Percentiles rank a stretch among this genome's conserved stretches.
Conservation (phyloP, 2,797 vertebrate genomes). For the Channa striata region DNA sequence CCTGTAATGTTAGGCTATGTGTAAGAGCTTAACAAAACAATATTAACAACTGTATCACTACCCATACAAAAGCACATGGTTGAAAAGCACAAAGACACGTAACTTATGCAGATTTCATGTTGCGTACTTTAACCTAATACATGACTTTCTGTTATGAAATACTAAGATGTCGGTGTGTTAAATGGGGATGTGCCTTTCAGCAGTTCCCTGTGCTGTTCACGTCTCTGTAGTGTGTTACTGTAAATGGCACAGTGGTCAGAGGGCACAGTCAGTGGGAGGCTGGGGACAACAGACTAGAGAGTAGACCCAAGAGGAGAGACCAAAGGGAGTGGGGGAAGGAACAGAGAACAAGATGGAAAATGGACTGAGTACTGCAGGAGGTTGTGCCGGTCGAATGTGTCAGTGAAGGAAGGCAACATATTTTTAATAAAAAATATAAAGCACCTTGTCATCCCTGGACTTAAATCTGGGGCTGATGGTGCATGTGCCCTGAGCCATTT, state of each 20-base stretch:
- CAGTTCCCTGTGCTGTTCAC: constrained; percentile 30
- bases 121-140: constrained; percentile 5
- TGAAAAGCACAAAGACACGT: constrained; percentile 11
- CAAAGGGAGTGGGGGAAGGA: not conserved
- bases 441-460: constrained; percentile 43
- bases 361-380: constrained; percentile 20
- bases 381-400: constrained; percentile 14
- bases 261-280: constrained; percentile 42
- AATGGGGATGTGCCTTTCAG: constrained; percentile 21
- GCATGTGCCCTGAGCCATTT: constrained; percentile 5
- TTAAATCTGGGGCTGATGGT: constrained; percentile 34
- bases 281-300: constrained; percentile 27
- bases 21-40: constrained; percentile 7
- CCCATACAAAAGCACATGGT: not conserved
- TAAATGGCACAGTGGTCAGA: constrained; percentile 57
- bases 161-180: constrained; percentile 17
- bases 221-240: constrained; percentile 44
- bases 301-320: constrained; percentile 22
- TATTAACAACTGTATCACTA: not conserved
- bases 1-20: constrained; percentile 8
- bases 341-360: not conserved
- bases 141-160: constrained; percentile 17
- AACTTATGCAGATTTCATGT: constrained; percentile 11
- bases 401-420: constrained; percentile 23
- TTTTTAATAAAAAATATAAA: constrained; percentile 49